Percentiles rank a stretch among this genome's conserved stretches.
Conservation (phyloP, 2,888 invertebrate genomes). For the Andrena flavipes region DNA sequence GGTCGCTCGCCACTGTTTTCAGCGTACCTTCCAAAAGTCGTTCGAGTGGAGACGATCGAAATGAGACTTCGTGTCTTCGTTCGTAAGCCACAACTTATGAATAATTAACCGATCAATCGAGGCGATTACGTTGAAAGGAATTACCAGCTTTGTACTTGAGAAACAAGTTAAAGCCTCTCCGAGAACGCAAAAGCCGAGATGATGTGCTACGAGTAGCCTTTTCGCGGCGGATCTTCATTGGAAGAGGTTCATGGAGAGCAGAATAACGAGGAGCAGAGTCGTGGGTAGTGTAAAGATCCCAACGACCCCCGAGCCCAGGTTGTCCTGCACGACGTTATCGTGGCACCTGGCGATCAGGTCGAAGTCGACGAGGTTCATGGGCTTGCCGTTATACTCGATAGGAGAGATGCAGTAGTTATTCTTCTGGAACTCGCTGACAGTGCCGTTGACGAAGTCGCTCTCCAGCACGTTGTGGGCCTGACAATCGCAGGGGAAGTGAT, state of each 20-base stretch:
- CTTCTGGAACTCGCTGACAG: constrained; percentile 85
- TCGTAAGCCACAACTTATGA: no score
- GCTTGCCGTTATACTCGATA: constrained; percentile 92
- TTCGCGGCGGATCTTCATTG: constrained; percentile 34
- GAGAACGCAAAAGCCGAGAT: background rate
- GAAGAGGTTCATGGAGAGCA: constrained; percentile 52
- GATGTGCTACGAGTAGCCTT: background rate
- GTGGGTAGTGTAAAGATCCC: constrained; percentile 49
- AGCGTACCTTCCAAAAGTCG: background rate
- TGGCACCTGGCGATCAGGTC: constrained; percentile 89
- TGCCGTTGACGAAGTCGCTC: constrained; percentile 90
- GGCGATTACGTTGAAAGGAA: background rate
- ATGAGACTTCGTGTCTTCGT: background rate
- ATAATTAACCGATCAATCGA: background rate
- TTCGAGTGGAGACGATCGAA: background rate
- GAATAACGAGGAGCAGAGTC: constrained; percentile 45
- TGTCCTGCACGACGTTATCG: constrained; percentile 89
- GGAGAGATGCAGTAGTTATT: constrained; percentile 95
- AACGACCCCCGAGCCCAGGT: constrained; percentile 85
- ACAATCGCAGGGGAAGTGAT: constrained; percentile 95
- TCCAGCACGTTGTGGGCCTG: constrained; percentile 91
- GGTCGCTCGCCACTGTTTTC: background rate
- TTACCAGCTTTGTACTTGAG: background rate
- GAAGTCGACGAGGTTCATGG: constrained; percentile 89
- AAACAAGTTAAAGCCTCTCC: background rate